These are phyloP conservation scores for Tympanoctomys barrerae DNA, from an alignment of 2,797 vertebrate species.

Conservation along the genomic window DNA sequence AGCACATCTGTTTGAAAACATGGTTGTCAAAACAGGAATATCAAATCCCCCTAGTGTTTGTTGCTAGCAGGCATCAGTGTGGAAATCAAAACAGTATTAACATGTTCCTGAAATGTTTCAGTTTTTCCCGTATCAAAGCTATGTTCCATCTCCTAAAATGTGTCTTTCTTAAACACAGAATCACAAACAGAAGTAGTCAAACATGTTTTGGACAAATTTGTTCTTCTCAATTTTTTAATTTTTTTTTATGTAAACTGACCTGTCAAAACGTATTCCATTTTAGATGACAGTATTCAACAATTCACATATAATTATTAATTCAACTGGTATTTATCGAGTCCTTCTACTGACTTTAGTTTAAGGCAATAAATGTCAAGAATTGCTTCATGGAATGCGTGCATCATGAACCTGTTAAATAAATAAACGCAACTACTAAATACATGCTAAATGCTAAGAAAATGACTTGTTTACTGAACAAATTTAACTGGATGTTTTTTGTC, in stretches of 20 bases:
- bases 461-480: background rate
- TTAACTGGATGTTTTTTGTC: background rate
- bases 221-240: background rate
- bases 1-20: slow-evolving; percentile 24
- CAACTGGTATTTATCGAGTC: background rate
- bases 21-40: slow-evolving; percentile 60
- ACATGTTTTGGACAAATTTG: background rate
- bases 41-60: background rate
- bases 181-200: background rate
- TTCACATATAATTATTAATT: background rate
- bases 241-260: background rate
- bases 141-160: background rate
- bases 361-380: background rate
- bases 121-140: slow-evolving; percentile 17
- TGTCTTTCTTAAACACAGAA: background rate
- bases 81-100: slow-evolving; percentile 50
- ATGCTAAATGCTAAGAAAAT: background rate
- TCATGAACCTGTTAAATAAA: background rate
- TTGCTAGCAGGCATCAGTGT: background rate
- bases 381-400: background rate
- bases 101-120: background rate
- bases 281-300: background rate
- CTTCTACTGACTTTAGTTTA: background rate
- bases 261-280: background rate
- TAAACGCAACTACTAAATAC: background rate